Percentiles rank a stretch among this genome's conserved stretches.
Evolutionary conservation across 2,797 vertebrate genomes (phyloP).

Genomic region (Microctenopoma steveboyesi): DNA sequence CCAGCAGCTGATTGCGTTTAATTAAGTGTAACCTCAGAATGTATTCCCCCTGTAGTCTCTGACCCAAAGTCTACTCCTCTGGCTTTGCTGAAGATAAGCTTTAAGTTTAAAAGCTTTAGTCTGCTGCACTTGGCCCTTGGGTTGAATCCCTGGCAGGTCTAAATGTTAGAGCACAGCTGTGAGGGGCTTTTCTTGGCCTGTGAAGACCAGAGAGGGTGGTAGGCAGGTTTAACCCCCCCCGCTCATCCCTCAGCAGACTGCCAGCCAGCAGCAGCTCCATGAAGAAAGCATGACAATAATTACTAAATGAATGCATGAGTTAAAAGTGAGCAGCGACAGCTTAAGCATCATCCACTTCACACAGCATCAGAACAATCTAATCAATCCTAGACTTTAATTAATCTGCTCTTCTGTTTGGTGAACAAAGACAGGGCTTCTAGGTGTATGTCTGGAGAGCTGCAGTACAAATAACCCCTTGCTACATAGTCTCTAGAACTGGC

Average conservation of each 20-base stretch:
- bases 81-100: constrained; percentile 52
- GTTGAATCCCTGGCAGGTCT: constrained; percentile 64
- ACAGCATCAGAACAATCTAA: constrained; percentile 39
- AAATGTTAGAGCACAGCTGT: constrained; percentile 57
- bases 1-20: constrained; percentile 48
- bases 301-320: constrained; percentile 33
- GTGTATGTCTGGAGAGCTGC: constrained; percentile 27
- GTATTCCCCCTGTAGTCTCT: constrained; percentile 34
- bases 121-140: constrained; percentile 56
- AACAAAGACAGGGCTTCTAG: constrained; percentile 43
- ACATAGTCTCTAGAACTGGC: constrained; percentile 19
- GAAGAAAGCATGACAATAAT: constrained; percentile 49
- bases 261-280: constrained; percentile 38
- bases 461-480: constrained; percentile 44
- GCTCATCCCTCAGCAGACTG: constrained; percentile 29
- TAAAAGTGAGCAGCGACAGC: constrained; percentile 7
- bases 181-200: constrained; percentile 64
- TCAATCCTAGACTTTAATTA: constrained; percentile 51
- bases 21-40: constrained; percentile 57
- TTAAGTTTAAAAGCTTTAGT: constrained; percentile 60
- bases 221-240: constrained; percentile 34
- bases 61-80: constrained; percentile 53
- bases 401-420: constrained; percentile 18
- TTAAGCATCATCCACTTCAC: constrained; percentile 24
- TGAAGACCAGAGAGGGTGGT: constrained; percentile 45